Conservation (phyloP, 2,797 vertebrate genomes). For the Naso thynnoides region DNA sequence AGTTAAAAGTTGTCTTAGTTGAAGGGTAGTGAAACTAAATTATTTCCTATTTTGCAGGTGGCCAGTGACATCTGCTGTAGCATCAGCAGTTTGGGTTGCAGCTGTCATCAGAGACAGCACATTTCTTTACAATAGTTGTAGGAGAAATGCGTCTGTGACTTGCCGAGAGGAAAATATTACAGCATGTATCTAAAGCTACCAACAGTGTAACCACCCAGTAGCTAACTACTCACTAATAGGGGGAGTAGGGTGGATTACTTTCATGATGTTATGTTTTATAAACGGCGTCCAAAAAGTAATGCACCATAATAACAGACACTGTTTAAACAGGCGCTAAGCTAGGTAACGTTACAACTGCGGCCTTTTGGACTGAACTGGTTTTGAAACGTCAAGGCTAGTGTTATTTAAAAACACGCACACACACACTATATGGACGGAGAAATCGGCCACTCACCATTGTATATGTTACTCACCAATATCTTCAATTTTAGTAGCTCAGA, state of each 20-base stretch:
- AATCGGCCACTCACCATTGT: constrained; percentile 25
- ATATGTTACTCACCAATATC: background rate
- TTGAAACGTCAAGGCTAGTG: constrained; percentile 34
- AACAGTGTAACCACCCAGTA: constrained; percentile 15
- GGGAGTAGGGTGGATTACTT: constrained; percentile 15
- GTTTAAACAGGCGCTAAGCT: constrained; percentile 15
- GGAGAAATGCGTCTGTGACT: constrained; percentile 2
- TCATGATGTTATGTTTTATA: constrained; percentile 15
- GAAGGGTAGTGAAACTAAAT: constrained; percentile 43
- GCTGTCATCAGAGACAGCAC: constrained; percentile 23
- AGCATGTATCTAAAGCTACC: constrained; percentile 3
- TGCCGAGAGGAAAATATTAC: constrained; percentile 28
- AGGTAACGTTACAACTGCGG: constrained; percentile 46
- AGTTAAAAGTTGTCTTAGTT: background rate
- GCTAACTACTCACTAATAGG: constrained; percentile 14
- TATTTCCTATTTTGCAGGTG: constrained; percentile 55
- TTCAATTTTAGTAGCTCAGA: background rate
- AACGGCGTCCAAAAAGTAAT: constrained; percentile 12
- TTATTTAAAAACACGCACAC: constrained; percentile 35
- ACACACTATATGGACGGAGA: constrained; percentile 20
- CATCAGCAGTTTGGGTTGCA: constrained; percentile 14
- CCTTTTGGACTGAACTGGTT: constrained; percentile 55
- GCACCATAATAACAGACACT: constrained; percentile 7
- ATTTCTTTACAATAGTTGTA: background rate
- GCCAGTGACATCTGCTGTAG: constrained; percentile 20